Evolutionary conservation across 2,797 vertebrate species (phyloP), one percentile per base, ranked within the genome.

Genomic region (Serranus cabrilla): DNA sequence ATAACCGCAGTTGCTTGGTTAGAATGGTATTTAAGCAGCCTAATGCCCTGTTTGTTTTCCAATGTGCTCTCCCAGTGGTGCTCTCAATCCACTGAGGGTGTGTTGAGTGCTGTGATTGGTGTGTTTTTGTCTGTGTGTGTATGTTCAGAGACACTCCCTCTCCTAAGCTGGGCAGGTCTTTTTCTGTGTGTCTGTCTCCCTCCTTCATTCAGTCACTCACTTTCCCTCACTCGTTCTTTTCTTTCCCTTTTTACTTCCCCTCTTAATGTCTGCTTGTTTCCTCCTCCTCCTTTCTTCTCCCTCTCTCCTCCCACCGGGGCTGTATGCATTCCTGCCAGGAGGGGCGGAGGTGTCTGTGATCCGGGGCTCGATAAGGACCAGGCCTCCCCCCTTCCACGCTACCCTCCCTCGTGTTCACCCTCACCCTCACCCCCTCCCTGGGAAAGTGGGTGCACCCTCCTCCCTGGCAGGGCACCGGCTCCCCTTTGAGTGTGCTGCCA

Each of bases 311-410:
- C 86, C 89, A 89, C 88, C 65, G 68, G 78, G 61, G 76, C 78
- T 84, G 69, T 87, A 8, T 90, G 84, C 95, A 95, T 95, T 95
- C 95, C 94, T 91, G 80, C 94, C 95, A 95, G 92, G 84, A 93
- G 95, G 93, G 94, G 94, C 93, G 90, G 94, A 94, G 91, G 92
- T 92, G 92, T 90, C 91, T 92, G 89, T 85, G 89, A 89, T 90
- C 82, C 60, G n/a, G 72, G 72, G 66, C 82, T 85, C 85, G 87
- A 91, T 92, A 91, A 94, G 90, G 90, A 90, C 84, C 93, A 91
- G 87, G 80, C 89, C 88, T 84, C 65, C 62, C 74, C 80, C 72
- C 34, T 34, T 74, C 62, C 55, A 61, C 14, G 54, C 75, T 63
- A n/a, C 81, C 71, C 84, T 85, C 87, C 87, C 82, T 90, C 69